A percentile compares a stretch with the other conserved stretches of the same genome.
These are phyloP conservation scores for Elaphurus davidianus DNA, from an alignment of 2,113 vertebrate genomes.

Conservation along the genomic window DNA sequence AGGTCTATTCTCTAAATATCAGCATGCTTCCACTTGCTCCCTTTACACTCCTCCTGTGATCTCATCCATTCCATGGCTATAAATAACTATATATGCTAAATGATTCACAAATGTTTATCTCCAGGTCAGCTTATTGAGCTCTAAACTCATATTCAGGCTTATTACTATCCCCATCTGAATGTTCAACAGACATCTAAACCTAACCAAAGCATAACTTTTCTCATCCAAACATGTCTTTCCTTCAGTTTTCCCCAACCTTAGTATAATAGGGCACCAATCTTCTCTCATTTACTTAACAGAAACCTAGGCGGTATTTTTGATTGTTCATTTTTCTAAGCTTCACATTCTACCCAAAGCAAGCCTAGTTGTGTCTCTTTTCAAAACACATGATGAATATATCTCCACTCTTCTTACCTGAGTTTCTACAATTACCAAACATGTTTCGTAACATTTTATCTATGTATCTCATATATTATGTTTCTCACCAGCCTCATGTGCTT, in stretches of 20 bases:
- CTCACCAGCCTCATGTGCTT: background rate
- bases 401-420: background rate
- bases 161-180: background rate
- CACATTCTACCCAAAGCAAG: background rate
- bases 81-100: background rate
- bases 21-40: background rate
- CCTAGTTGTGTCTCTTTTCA: background rate
- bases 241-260: background rate
- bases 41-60: background rate
- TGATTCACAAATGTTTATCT: background rate
- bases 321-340: background rate
- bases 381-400: background rate
- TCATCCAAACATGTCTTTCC: background rate
- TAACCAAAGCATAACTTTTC: background rate
- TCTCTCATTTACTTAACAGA: background rate
- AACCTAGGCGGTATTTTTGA: background rate
- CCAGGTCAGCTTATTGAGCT: background rate
- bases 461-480: background rate
- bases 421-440: background rate
- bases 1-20: background rate
- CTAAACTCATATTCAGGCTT: background rate
- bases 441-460: background rate
- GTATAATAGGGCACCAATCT: background rate
- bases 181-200: background rate
- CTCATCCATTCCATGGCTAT: background rate